Evolutionary conservation across 1,140 invertebrate genomes (phyloP), one percentile per base, ranked within the genome.

Genomic region (Protaetia brevitarsis): DNA sequence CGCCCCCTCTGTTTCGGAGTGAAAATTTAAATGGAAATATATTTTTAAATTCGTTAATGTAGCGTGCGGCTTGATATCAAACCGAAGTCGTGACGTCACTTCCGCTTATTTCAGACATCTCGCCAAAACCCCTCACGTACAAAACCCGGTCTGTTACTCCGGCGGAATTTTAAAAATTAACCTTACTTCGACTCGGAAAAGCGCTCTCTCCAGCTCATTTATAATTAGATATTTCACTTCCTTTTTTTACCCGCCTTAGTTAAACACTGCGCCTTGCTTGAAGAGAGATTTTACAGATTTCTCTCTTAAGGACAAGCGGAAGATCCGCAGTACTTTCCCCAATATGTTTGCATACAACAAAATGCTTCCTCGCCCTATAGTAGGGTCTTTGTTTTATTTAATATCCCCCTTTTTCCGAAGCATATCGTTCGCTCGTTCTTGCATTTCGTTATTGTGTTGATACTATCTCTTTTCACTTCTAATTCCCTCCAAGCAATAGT

Each of bases 31-130:
- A 62, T 36, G 29, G 60, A 62, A 30, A 51, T 51, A 51, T 51
- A 51, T 62, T 62, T 62, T 62, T 62, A 62, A 62, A 62, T 62
- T 62, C 60, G 60, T 62, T 62, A 62, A 62, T 62, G 60, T 62
- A 62, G 60, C 60, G 60, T 62, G 31, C 60, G 29, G 60, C 60
- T 36, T 36, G 60, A 62, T 62, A 62, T 62, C 60, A 62, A 62
- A 62, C 60, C 60, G 30, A 62, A 62, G 31, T 30, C 29, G 60
- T 62, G 60, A 62, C 60, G 60, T 62, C 60, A 62, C 29, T 34
- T 62, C 60, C 60, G 60, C 36, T 62, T 31, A 59, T 29, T 29
- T 59, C 57, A 59, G 41, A 51, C 41, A 51, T 51, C 16, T 51
- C 41, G 41, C n/a, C n/a, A n/a, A 51, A 51, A 51, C 41, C 16